Evolutionary conservation across 2,888 invertebrate genomes (phyloP), one percentile per base, ranked within the genome.

Genomic region (Eupithecia tripunctaria): DNA sequence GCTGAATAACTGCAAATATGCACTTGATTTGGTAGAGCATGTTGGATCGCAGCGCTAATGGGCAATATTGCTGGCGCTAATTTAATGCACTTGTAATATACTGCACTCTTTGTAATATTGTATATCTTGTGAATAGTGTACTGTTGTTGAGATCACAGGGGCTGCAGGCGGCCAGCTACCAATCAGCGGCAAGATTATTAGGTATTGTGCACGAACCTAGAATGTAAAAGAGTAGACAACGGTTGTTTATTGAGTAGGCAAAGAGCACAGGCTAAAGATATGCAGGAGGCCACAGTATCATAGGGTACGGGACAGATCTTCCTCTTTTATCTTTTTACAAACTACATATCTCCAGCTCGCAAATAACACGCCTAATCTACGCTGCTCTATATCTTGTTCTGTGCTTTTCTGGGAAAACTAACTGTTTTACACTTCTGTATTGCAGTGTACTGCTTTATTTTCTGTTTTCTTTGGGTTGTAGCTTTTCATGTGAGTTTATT

Each of bases 281-380:
- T 83, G 82, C 79, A 84, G 82, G 84, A 85, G 81, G 83, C 82
- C 82, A 82, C 81, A 82, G 78, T 77, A 78, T 82, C 81, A 80
- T 85, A 86, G 85, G 85, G 84, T 80, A 82, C 84, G 88, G 90
- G 88, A 89, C 87, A 85, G 84, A 85, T 82, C 84, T 83, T 83
- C 27, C 56, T 75, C 81, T 81, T 82, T 82, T 81, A 82, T 82
- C 79, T 85, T 79, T 38, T 86, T 81, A 87, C 85, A 88, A 80
- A 88, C 84, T 82, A 85, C 86, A 88, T 84, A 85, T 86, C 86
- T 88, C 87, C 88, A 88, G 89, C 91, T 91, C 89, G 94, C 94
- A 87, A 92, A 91, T 94, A 94, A 94, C 93, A 90, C 88, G 94
- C 94, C 94, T 94, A 94, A 94, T 94, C 88, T 89, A 85, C 85